Evolutionary conservation across 2,113 vertebrate species (phyloP).

Genomic region (Telmatochromis sp.): DNA sequence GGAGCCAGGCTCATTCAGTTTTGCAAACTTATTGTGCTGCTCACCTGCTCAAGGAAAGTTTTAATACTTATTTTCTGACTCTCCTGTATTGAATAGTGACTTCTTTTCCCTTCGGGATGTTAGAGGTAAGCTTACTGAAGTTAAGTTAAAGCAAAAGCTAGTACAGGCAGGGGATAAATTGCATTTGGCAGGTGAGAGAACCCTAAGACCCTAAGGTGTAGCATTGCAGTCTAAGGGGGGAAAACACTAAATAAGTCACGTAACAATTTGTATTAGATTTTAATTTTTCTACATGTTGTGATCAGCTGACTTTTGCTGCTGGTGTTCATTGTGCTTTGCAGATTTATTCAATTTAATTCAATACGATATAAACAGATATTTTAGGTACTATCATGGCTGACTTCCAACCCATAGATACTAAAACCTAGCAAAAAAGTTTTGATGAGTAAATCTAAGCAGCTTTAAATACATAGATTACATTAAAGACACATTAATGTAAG

Average conservation of each 20-base stretch:
- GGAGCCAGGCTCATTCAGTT: background rate
- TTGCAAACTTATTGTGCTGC: background rate
- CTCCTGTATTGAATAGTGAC: background rate
- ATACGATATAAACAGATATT: background rate
- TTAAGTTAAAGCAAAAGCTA: background rate
- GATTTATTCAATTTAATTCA: background rate
- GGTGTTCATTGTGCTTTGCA: background rate
- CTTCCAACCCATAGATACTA: background rate
- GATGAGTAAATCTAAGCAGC: background rate
- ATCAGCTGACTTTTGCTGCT: background rate
- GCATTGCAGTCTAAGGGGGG: background rate
- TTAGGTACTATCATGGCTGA: background rate
- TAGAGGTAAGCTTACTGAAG: background rate
- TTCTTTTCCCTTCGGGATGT: background rate
- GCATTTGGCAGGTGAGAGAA: background rate
- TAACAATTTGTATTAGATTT: background rate
- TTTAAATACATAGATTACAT: background rate
- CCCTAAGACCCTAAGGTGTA: background rate
- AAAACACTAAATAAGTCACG: background rate
- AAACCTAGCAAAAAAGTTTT: background rate
- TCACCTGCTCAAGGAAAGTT: background rate
- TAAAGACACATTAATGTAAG: background rate
- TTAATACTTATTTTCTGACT: background rate
- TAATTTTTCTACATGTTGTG: background rate
- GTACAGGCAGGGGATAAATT: background rate